Percentiles rank a stretch among this genome's conserved stretches.
Evolutionary conservation across 37 sponge, comb jelly and placozoan species (phyloP).

Genomic region (Haliclona indistincta): DNA sequence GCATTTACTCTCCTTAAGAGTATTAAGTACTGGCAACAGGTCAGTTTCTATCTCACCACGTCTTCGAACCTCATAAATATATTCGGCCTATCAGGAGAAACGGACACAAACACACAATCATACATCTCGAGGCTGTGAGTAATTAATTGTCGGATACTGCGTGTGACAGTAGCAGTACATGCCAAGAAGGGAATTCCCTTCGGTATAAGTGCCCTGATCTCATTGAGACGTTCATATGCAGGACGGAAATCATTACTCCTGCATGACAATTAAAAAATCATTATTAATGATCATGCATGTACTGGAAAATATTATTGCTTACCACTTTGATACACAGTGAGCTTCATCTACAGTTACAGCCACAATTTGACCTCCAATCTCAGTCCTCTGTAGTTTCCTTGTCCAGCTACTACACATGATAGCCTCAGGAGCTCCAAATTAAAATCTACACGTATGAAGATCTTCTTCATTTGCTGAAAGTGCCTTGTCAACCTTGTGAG

Average conservation of each 20-base stretch:
- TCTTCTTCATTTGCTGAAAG: conserved; percentile 12
- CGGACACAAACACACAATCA: conserved; percentile 2
- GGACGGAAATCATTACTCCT: conserved; percentile 53
- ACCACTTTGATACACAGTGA: no score
- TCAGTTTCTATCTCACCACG: conserved; percentile 14
- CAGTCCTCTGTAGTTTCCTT: conserved; percentile 15
- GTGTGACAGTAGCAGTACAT: conserved; percentile 34
- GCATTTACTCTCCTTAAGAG: background rate
- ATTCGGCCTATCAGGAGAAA: conserved; percentile 37
- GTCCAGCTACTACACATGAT: conserved; percentile 9
- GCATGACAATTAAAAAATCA: background rate
- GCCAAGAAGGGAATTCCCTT: conserved; percentile 19
- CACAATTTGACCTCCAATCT: no score
- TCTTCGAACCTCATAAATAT: conserved; percentile 22
- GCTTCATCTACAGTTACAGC: conserved; percentile 31
- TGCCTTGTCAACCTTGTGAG: background rate
- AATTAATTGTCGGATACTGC: background rate
- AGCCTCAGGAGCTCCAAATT: conserved; percentile 20
- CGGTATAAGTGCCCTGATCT: conserved; percentile 46
- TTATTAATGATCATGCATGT: no score
- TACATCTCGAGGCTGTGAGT: conserved; percentile 18
- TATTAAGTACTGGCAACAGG: background rate
- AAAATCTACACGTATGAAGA: background rate
- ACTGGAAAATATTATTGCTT: conserved; percentile 35
- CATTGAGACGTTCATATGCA: conserved; percentile 29